Percentiles rank a stretch among this genome's conserved stretches.
These are phyloP conservation scores for Abramis brama DNA, from an alignment of 2,113 vertebrate genomes.

Conservation along the genomic window DNA sequence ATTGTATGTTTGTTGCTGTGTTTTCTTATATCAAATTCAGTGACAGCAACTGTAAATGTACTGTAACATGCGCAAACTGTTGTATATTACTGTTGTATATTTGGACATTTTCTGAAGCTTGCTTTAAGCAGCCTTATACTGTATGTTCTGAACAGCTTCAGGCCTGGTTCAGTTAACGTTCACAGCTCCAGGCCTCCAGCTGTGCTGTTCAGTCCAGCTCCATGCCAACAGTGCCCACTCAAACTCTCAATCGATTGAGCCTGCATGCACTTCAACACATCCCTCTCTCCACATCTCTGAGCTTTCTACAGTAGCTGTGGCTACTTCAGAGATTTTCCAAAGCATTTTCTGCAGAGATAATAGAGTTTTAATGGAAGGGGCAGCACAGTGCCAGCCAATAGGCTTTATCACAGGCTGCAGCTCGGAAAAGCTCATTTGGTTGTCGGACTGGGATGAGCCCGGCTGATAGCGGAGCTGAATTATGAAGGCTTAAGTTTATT, in stretches of 20 bases:
- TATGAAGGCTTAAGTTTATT: constrained; percentile 45
- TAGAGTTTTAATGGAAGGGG: constrained; percentile 54
- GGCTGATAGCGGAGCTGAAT: constrained; percentile 39
- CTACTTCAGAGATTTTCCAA: constrained; percentile 34
- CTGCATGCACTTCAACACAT: constrained; percentile 3
- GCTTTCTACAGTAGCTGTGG: neutral
- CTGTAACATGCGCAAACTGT: neutral
- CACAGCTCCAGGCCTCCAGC: constrained; percentile 33
- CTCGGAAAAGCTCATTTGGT: constrained; percentile 49
- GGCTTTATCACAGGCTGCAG: constrained; percentile 40
- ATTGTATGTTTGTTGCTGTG: neutral
- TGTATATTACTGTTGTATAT: neutral
- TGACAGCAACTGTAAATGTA: neutral
- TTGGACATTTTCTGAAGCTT: neutral
- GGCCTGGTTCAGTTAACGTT: constrained; percentile 27
- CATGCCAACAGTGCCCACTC: constrained; percentile 24
- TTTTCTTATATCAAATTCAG: neutral
- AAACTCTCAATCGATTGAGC: constrained; percentile 37
- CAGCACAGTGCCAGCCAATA: constrained; percentile 50
- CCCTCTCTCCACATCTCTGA: neutral
- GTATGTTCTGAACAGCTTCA: neutral
- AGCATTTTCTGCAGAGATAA: constrained; percentile 50
- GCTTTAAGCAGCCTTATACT: neutral
- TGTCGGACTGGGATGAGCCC: constrained; percentile 6
- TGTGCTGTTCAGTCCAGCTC: constrained; percentile 29